These are phyloP conservation scores for Camponotus fellah DNA, from an alignment of 2,888 invertebrate species.

Conservation along the genomic window DNA sequence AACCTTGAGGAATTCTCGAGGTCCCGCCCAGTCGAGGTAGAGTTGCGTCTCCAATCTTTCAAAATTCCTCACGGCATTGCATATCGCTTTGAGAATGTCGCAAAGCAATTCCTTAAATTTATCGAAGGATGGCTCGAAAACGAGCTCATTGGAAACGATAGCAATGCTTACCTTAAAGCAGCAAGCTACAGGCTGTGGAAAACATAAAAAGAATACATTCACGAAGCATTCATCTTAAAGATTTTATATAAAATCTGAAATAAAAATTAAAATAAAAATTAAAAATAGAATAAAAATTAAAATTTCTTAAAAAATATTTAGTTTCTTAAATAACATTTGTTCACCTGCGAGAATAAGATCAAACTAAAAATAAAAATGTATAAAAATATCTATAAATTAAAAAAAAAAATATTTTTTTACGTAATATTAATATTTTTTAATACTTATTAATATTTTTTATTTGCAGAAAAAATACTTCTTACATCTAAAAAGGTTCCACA, in stretches of 20 bases:
- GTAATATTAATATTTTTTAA: neutral
- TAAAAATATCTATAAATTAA: neutral
- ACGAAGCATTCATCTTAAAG: neutral
- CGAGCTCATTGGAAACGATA: conserved; percentile 89
- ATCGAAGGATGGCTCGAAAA: conserved; percentile 91
- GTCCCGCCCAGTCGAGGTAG: conserved; percentile 83
- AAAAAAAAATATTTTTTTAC: neutral
- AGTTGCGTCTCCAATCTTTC: conserved; percentile 94
- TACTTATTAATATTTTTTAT: neutral
- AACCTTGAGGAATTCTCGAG: conserved; percentile 77
- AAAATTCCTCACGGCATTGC: conserved; percentile 91
- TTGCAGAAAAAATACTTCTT: neutral
- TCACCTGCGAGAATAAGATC: neutral
- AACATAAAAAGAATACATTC: neutral
- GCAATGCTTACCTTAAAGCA: conserved; percentile 90
- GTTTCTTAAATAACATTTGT: neutral
- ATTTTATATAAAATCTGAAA: neutral
- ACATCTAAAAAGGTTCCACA: neutral
- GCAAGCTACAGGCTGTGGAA: conserved; percentile 58
- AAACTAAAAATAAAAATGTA: neutral
- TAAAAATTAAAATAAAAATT: neutral
- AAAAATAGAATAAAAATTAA: neutral
- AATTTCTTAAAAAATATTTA: neutral
- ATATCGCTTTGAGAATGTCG: conserved; percentile 91
- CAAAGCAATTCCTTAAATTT: conserved; percentile 92